Evolutionary conservation across 2,888 invertebrate genomes (phyloP).

Genomic region (Eumacrocentrus americanus): DNA sequence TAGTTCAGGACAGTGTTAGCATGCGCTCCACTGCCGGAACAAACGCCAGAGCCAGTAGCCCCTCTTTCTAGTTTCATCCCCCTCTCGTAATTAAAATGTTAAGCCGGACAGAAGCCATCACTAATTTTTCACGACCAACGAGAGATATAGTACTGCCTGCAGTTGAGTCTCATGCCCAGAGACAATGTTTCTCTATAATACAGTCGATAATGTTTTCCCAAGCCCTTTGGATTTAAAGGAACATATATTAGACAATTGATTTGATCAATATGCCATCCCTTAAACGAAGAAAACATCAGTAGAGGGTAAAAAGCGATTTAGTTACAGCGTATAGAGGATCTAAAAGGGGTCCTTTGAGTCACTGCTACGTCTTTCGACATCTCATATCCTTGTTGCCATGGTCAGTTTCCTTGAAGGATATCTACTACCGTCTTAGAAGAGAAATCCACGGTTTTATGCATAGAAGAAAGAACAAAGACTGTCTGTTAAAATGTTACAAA

Average conservation of each 20-base stretch:
- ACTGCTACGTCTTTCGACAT: background rate
- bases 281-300: background rate
- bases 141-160: background rate
- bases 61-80: slow-evolving; percentile 9
- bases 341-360: background rate
- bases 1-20: slow-evolving; percentile 40
- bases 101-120: slow-evolving; percentile 45
- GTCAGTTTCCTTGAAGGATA: background rate
- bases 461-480: background rate
- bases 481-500: too few relatives aligned
- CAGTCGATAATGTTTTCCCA: background rate
- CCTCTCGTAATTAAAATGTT: slow-evolving; percentile 55
- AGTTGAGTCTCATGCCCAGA: background rate
- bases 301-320: background rate
- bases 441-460: background rate
- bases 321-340: background rate
- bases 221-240: background rate
- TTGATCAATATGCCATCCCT: background rate
- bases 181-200: background rate
- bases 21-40: slow-evolving; percentile 24
- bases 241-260: background rate
- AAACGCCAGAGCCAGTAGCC: too few relatives aligned
- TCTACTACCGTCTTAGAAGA: background rate
- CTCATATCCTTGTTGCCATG: background rate
- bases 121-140: slow-evolving; percentile 39